Conservation (phyloP, 2,888 invertebrate genomes). For the Chironomus tentans region DNA sequence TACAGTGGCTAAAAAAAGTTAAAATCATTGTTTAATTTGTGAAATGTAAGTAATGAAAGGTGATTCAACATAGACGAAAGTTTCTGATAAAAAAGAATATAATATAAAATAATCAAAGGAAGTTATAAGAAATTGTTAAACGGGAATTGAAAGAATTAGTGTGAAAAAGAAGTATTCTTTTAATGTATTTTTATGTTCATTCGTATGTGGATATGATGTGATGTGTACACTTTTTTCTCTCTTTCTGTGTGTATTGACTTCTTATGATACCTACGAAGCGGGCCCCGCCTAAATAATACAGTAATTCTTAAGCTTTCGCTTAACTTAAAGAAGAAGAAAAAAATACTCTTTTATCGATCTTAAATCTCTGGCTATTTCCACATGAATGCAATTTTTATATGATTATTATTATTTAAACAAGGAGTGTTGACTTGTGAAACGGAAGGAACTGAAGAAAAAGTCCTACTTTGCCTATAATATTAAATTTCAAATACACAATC, state of each 20-base stretch:
- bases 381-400: not conserved
- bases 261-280: slow-evolving; percentile 24
- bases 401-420: no score
- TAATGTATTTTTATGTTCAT: not conserved
- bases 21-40: not conserved
- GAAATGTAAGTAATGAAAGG: slow-evolving; percentile 1
- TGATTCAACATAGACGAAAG: slow-evolving; percentile 10
- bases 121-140: not conserved
- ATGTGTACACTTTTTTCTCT: slow-evolving; percentile 2
- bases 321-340: not conserved
- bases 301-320: slow-evolving; percentile 17
- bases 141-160: not conserved
- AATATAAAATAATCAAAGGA: not conserved
- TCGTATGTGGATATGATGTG: slow-evolving; percentile 14
- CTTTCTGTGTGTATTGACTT: slow-evolving; percentile 4
- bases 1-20: not conserved
- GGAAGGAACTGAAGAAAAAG: no score
- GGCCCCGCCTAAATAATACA: slow-evolving; percentile 24
- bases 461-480: not conserved
- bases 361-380: not conserved
- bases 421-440: not conserved
- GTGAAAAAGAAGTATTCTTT: not conserved
- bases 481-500: not conserved
- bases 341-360: not conserved
- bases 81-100: not conserved